Evolutionary conservation across 2,797 vertebrate genomes (phyloP).

Genomic region (Gambelia wislizenii): DNA sequence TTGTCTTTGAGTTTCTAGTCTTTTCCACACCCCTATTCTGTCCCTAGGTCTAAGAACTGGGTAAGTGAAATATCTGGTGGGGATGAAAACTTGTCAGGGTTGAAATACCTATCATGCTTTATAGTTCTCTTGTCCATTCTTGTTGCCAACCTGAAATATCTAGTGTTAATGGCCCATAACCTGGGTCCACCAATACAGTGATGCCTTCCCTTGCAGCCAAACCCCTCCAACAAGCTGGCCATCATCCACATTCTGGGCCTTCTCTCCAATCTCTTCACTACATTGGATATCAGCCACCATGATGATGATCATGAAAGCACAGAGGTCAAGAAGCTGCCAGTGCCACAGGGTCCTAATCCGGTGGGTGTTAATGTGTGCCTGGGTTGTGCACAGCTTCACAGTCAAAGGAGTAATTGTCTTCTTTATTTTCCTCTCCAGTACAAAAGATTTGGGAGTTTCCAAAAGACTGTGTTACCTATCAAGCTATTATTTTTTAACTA

Average conservation of each 20-base stretch:
- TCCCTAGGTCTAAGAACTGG: background rate
- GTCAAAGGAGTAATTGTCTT: background rate
- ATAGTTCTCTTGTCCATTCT: background rate
- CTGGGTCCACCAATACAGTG: background rate
- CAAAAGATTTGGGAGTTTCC: background rate
- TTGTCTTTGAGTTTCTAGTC: too few species aligned
- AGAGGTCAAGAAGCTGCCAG: conserved; percentile 90
- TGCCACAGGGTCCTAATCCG: conserved; percentile 95
- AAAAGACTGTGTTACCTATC: background rate
- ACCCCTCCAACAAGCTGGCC: conserved; percentile 97
- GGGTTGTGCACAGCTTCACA: background rate
- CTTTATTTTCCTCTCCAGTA: background rate
- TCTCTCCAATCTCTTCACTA: conserved; percentile 98
- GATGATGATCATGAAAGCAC: conserved; percentile 92
- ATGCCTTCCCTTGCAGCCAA: conserved; percentile 85
- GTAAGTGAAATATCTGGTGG: background rate
- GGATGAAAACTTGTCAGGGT: background rate
- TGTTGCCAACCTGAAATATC: background rate
- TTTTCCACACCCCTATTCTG: too few species aligned
- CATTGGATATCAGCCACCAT: conserved; percentile 96
- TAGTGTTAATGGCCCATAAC: background rate
- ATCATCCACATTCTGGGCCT: conserved; percentile 98
- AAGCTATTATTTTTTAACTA: background rate
- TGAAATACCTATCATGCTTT: background rate
- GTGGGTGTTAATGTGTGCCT: conserved; percentile 80